Evolutionary conservation across 35 echinoderm and acorn worm genomes (phyloP), one percentile per base, ranked within the genome.

Genomic region (Heliocidaris tuberculata): DNA sequence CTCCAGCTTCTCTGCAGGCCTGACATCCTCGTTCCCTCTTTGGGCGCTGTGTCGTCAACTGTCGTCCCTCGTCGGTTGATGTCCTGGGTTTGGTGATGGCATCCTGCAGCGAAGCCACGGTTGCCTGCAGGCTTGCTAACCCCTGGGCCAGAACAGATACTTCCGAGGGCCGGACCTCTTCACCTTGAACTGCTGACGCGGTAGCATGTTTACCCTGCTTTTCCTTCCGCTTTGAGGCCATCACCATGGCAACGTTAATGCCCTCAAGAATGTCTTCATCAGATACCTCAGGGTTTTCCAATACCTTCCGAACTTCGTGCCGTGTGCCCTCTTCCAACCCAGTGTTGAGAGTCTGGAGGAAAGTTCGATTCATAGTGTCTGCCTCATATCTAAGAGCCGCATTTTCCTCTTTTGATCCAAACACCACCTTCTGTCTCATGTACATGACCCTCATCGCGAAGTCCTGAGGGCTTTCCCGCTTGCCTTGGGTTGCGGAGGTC

Each of bases 391-490:
- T 78, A 0, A 95, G 31, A 0, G 90, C 89, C 13, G 85, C 85
- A 30, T 32, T 11, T 11, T 94, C 95, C 92, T 97, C 97, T n/a
- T 96, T 93, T 11, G 94, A 95, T 16, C 95, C 97, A 60, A 97
- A 95, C 13, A 96, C 17, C 47, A 97, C 94, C 49, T 94, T 95
- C 30, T 97, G 97, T 11, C 95, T 47, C 10, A 97, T 70, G 49
- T 95, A 88, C 90, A 97, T 95, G 5, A 61, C 86, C 59, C 95
- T 86, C 13, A 95, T 95, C 3, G 96, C 16, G 50, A 95, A 97
- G 7, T 94, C 85, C 15, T 97, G 86, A 3, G 96, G 93, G 4
- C 91, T 92, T 86, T 97, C 96, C 21, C 86, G 85, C 13, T 48
- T 85, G 2, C 59, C 54, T 60, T 97, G 96, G 2, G 88, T n/a